phyloP scores from a whole-genome alignment of 2,888 invertebrate genomes.

The Cerastoderma edule region DNA sequence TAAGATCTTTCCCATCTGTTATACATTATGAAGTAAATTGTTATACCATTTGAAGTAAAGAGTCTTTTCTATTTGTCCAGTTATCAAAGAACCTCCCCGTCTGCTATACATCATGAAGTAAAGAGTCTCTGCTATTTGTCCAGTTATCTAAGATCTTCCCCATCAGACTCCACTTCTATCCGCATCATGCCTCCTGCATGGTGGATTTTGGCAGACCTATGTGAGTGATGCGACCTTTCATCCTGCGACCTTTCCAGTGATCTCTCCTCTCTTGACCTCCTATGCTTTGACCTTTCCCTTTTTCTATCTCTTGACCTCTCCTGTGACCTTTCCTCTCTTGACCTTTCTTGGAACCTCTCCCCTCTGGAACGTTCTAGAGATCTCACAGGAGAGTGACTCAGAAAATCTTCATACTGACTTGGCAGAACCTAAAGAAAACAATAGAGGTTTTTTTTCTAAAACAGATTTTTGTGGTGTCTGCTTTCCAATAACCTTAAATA shows the following conservation, averaged over 20 bases:
- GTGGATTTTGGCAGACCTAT: slow-evolving; percentile 6
- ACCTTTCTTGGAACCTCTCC: slow-evolving; percentile 19
- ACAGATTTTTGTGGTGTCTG: neutral
- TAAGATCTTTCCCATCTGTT: too few species aligned
- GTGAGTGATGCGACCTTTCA: slow-evolving; percentile 9
- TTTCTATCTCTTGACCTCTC: too few species aligned
- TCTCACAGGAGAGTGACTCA: slow-evolving; percentile 27
- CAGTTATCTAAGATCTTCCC: slow-evolving; percentile 52
- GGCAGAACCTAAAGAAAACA: slow-evolving; percentile 39
- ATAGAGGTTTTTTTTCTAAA: neutral
- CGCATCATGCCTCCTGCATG: slow-evolving; percentile 19
- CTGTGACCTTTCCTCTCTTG: slow-evolving; percentile 11
- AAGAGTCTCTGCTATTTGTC: too few species aligned
- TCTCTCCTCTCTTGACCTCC: too few species aligned
- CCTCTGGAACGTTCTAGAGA: too few species aligned
- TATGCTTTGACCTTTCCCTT: neutral
- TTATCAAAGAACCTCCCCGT: too few species aligned
- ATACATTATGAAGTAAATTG: too few species aligned
- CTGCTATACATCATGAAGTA: too few species aligned
- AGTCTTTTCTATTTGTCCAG: too few species aligned
- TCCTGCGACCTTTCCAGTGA: slow-evolving; percentile 15
- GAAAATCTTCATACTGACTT: slow-evolving; percentile 48
- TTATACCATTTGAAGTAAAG: too few species aligned
- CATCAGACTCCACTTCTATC: slow-evolving; percentile 53
- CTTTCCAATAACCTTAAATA: neutral